Evolutionary conservation across 2,888 invertebrate genomes (phyloP), one percentile per base, ranked within the genome.

Genomic region (Argynnis bischoffii): DNA sequence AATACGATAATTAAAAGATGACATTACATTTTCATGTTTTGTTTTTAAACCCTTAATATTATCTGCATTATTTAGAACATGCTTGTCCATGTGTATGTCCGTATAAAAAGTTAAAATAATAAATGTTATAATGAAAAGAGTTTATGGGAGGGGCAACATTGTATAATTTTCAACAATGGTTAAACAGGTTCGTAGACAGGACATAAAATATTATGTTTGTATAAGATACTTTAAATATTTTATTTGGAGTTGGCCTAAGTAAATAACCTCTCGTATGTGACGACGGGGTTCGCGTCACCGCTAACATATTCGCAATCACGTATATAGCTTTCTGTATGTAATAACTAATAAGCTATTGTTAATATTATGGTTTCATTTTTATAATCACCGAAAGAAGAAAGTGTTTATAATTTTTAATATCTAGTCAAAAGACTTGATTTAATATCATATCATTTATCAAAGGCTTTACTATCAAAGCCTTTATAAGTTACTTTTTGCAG

Each of bases 201-300:
- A 79, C 78, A 82, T 85, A 69, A 84, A 83, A 83, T 85, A 69
- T 69, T 26, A 83, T 84, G 82, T 84, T 82, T 78, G 83, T 77
- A 81, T 81, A 82, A 79, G 80, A 77, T 74, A 76, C 78, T 78
- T 79, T 83, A 84, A 86, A 87, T 88, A 88, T 86, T 85, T 87
- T 85, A 85, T 82, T 76, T 76, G 73, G 68, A 64, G 76, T 74
- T 75, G 82, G 78, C 87, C 88, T 86, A 85, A 88, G 81, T 76
- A 82, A 87, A 88, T 83, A 85, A 75, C 75, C 79, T 78, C 76
- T 77, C 79, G 79, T 79, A 77, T 77, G 78, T 76, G 74, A 72
- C 72, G 76, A 35, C 21, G 41, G 31, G 51, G 55, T 75, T 69
- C 68, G 68, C 77, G 76, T 79, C 78, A 78, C 76, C 73, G 77